Evolutionary conservation across 2,113 vertebrate genomes (phyloP).

Genomic region (Syngnathoides biaculeatus): DNA sequence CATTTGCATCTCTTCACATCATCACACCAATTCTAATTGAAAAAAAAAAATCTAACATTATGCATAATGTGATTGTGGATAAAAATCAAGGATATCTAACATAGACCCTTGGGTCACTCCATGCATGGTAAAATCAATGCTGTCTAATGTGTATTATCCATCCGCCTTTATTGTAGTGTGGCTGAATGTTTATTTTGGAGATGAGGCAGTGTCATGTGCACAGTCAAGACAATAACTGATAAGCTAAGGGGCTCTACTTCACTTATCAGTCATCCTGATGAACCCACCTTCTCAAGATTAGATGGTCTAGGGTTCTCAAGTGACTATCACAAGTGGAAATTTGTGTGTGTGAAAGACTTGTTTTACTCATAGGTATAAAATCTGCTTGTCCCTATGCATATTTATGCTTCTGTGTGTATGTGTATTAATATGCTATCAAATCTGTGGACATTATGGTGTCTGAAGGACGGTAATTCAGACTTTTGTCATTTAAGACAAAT

Average conservation of each 20-base stretch:
- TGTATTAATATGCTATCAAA: too few relatives aligned
- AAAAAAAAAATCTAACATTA: too few relatives aligned
- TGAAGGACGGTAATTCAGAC: too few relatives aligned
- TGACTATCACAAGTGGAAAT: neutral
- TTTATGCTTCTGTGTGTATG: neutral
- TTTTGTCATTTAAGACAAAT: too few relatives aligned
- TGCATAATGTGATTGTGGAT: neutral
- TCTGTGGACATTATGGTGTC: too few relatives aligned
- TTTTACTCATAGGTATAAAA: neutral
- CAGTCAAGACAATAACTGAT: slow-evolving; percentile 46
- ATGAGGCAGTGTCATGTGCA: slow-evolving; percentile 27
- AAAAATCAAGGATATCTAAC: neutral
- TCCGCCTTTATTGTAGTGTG: slow-evolving; percentile 25
- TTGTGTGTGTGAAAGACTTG: neutral
- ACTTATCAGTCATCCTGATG: slow-evolving; percentile 37
- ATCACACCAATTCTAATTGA: neutral
- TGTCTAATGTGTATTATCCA: neutral
- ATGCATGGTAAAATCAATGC: neutral
- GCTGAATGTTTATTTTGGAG: slow-evolving; percentile 55
- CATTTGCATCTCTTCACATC: neutral
- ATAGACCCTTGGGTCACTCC: neutral
- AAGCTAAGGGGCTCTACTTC: slow-evolving; percentile 40
- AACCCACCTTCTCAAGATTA: slow-evolving; percentile 24
- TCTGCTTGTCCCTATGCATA: neutral
- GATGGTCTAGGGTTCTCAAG: slow-evolving; percentile 1